Conservation (phyloP, 2,888 invertebrate genomes). For the Rhynchonema sp. region DNA sequence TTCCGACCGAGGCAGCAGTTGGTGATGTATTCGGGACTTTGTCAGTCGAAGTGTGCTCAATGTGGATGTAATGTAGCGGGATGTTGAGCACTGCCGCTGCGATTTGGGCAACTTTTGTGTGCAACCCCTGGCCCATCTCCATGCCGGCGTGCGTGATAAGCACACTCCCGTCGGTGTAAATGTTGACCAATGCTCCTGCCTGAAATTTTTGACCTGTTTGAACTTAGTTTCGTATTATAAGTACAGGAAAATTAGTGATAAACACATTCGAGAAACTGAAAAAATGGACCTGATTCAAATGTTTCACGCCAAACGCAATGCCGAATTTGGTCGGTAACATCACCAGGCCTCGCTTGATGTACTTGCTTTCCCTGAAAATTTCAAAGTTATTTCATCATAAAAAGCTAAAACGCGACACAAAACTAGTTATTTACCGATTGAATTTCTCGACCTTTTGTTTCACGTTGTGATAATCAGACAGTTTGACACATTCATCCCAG, state of each 20-base stretch:
- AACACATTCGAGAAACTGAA: no score
- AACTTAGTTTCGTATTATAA: no score
- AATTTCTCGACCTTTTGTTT: constrained; percentile 21
- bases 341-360: constrained; percentile 20
- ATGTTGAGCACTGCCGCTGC: constrained; percentile 35
- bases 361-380: constrained; percentile 14
- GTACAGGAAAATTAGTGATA: no score
- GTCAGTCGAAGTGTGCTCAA: constrained; percentile 63
- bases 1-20: constrained; percentile 67
- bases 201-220: not conserved
- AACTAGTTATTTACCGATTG: constrained; percentile 21
- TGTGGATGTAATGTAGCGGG: constrained; percentile 16
- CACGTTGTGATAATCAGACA: constrained; percentile 21
- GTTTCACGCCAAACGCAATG: constrained; percentile 23
- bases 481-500: constrained; percentile 28
- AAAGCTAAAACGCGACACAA: no score
- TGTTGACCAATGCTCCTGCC: constrained; percentile 42
- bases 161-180: constrained; percentile 60
- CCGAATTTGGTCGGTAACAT: constrained; percentile 26
- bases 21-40: constrained; percentile 77
- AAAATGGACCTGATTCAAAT: constrained; percentile 22
- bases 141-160: constrained; percentile 63
- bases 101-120: constrained; percentile 79
- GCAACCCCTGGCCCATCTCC: constrained; percentile 90
- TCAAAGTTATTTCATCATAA: no score